A percentile compares a stretch with the other conserved stretches of the same genome.
phyloP scores from a whole-genome alignment of 2,113 vertebrate species.

The Neomonachus schauinslandi region DNA sequence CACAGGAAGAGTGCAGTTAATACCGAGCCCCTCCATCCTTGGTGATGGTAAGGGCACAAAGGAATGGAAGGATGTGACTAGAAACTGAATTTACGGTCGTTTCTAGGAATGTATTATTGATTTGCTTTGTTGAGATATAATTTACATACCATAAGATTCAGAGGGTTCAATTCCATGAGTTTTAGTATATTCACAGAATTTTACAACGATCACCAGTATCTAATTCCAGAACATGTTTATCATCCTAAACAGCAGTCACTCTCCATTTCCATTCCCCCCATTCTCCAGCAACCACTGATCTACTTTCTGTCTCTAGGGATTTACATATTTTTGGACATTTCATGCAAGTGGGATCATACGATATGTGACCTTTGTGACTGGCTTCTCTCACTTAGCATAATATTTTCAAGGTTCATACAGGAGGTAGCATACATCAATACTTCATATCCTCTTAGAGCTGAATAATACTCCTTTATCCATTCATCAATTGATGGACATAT shows the following conservation, averaged over 20 bases:
- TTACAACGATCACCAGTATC: background rate
- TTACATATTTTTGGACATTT: background rate
- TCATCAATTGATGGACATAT: background rate
- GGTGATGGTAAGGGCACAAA: background rate
- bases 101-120: constrained; percentile 7
- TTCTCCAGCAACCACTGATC: background rate
- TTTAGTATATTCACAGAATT: constrained; percentile 47
- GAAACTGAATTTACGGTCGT: background rate
- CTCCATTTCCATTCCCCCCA: background rate
- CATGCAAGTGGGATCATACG: background rate
- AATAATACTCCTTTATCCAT: background rate
- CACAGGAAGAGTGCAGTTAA: background rate
- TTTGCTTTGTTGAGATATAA: constrained; percentile 40
- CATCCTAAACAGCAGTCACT: background rate
- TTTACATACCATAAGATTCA: background rate
- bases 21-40: background rate
- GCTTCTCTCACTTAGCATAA: background rate
- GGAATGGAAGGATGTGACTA: background rate
- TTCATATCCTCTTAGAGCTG: background rate
- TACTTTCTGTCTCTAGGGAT: background rate
- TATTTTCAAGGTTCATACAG: constrained; percentile 1
- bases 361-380: background rate
- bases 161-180: background rate
- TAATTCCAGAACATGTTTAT: constrained; percentile 40
- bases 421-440: background rate